These are phyloP conservation scores for Oxycera nigricornis DNA, from an alignment of 2,888 invertebrate genomes.

Conservation along the genomic window DNA sequence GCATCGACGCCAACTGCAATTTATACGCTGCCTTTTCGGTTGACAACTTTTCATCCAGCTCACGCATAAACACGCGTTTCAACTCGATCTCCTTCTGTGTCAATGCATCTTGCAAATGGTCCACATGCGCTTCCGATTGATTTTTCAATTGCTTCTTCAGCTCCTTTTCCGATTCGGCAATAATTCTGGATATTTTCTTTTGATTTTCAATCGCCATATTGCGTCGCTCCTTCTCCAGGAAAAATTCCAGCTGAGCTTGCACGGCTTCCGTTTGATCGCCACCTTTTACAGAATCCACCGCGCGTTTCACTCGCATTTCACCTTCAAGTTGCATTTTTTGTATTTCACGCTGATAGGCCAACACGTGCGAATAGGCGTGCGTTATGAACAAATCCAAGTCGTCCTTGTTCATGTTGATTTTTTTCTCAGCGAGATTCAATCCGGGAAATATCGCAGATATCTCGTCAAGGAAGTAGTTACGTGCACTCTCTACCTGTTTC, in stretches of 20 bases:
- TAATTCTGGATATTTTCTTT: constrained; percentile 70
- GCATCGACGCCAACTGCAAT: constrained; percentile 73
- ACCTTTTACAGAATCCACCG: constrained; percentile 68
- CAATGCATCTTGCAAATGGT: constrained; percentile 78
- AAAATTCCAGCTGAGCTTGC: constrained; percentile 69
- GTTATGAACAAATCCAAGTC: constrained; percentile 79
- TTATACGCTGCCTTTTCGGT: constrained; percentile 74
- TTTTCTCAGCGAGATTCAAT: constrained; percentile 72
- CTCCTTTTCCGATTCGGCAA: constrained; percentile 73
- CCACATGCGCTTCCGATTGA: constrained; percentile 85
- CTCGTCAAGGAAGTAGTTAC: constrained; percentile 70
- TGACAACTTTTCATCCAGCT: constrained; percentile 72
- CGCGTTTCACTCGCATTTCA: constrained; percentile 69
- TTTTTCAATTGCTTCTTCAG: constrained; percentile 80
- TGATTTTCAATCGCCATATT: constrained; percentile 74
- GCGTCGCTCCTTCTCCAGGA: constrained; percentile 73
- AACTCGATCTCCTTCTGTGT: constrained; percentile 64
- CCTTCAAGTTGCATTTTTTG: constrained; percentile 73
- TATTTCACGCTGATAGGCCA: constrained; percentile 79
- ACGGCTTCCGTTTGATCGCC: constrained; percentile 66
- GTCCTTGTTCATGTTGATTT: constrained; percentile 67
- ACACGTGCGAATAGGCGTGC: constrained; percentile 78
- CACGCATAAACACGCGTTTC: constrained; percentile 64
- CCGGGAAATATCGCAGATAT: constrained; percentile 76
- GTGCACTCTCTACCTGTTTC: constrained; percentile 70